Evolutionary conservation across 2,797 vertebrate genomes (phyloP), one percentile per base, ranked within the genome.

Genomic region (Alectoris magna): DNA sequence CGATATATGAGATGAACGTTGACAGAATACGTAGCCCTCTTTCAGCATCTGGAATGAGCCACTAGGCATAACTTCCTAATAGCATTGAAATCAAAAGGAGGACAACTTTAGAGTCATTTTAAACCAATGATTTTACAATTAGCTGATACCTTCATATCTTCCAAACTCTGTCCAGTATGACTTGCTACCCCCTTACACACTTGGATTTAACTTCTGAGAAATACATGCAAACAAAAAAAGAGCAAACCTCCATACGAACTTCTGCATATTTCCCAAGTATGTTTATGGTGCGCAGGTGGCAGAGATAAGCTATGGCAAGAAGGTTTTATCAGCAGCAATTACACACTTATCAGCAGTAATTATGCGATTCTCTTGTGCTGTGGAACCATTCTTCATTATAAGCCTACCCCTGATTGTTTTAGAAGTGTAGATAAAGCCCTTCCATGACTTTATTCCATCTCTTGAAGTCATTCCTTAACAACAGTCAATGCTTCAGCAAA

Each of bases 1-100:
- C 79, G 41, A 56, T 44, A 73, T 4, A 93, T 81, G 60, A 96
- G 94, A 94, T 68, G 39, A 89, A 93, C 7, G 36, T 75, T 87
- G 63, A 95, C 55, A n/a, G 19, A 58, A 58, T 58, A 34, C 21
- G 19, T n/a, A 22, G 55, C 11, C 34, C 34, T 14, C 43, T 13
- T 74, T 77, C 44, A 82, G 53, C 14, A 55, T 21, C 38, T 63
- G 58, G 24, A 78, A 81, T 19, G 39, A 72, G 59, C 58, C 69
- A 26, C 18, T 12, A 70, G 62, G 23, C 38, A 48, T 69, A 76
- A 53, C 8, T n/a, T 48, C 66, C 51, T 69, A 88, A 84, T 3
- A 49, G 46, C 17, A 87, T 2, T 21, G 55, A 53, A 81, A 80
- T 55, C 19, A 91, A 90, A 87, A 80, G 29, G 6, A 90, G 4